These are phyloP conservation scores for Aspidiotus destructor DNA, from an alignment of 2,888 invertebrate species.

Conservation along the genomic window DNA sequence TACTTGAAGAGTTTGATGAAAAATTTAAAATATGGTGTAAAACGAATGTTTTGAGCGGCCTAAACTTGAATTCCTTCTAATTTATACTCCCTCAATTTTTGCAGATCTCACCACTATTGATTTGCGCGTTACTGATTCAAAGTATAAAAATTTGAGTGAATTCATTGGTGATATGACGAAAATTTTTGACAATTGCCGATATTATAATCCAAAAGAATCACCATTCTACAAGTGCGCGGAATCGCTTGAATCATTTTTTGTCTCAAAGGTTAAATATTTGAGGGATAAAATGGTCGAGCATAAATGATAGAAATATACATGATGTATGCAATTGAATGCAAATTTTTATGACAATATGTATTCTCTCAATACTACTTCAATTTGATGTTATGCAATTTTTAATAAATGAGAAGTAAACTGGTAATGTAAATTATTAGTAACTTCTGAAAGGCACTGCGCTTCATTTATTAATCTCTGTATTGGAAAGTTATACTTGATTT, in stretches of 20 bases:
- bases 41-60: too few relatives aligned
- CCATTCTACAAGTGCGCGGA: constrained; percentile 95
- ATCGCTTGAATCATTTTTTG: constrained; percentile 87
- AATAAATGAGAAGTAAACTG: too few relatives aligned
- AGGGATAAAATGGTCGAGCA: constrained; percentile 54
- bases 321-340: background rate
- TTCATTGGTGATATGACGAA: constrained; percentile 97
- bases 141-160: constrained; percentile 79
- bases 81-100: background rate
- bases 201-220: constrained; percentile 91
- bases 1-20: too few relatives aligned
- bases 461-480: too few relatives aligned
- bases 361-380: too few relatives aligned
- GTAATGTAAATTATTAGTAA: too few relatives aligned
- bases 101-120: constrained; percentile 90
- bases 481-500: too few relatives aligned
- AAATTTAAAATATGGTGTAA: too few relatives aligned
- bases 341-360: background rate
- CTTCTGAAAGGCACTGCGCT: too few relatives aligned
- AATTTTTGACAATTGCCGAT: constrained; percentile 97
- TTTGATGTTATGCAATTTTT: too few relatives aligned
- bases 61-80: background rate
- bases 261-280: constrained; percentile 81
- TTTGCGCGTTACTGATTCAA: constrained; percentile 68
- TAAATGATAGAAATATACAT: constrained; percentile 9